Evolutionary conservation across 2,113 vertebrate genomes (phyloP).

Genomic region (Mellivora capensis): DNA sequence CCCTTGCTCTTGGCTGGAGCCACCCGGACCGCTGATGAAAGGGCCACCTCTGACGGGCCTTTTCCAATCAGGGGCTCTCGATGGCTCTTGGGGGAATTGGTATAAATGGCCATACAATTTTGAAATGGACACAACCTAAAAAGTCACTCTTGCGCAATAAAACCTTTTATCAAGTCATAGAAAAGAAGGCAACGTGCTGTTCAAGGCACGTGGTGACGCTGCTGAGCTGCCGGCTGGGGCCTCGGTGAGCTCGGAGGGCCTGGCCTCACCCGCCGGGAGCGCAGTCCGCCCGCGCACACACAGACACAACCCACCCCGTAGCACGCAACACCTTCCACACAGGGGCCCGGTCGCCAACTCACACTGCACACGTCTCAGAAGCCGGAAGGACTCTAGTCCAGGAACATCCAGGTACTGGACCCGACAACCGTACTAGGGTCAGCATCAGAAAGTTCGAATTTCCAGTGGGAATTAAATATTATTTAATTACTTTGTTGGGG

Average conservation of each 20-base stretch:
- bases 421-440: neutral
- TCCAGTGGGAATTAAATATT: neutral
- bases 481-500: too few species aligned
- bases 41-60: rapidly evolving
- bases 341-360: rapidly evolving
- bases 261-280: rapidly evolving
- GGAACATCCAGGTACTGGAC: neutral
- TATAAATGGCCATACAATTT: too few species aligned
- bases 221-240: neutral
- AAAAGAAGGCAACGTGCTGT: neutral
- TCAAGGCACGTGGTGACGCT: neutral
- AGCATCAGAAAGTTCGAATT: neutral
- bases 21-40: rapidly evolving
- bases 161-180: neutral
- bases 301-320: rapidly evolving
- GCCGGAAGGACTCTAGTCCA: neutral
- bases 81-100: too few species aligned
- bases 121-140: neutral
- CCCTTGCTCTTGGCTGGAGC: neutral
- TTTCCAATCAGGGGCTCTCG: neutral
- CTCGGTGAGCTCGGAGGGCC: neutral
- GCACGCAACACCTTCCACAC: rapidly evolving
- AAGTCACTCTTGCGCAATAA: neutral
- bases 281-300: too few species aligned
- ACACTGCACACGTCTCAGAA: rapidly evolving